phyloP scores from a whole-genome alignment of 2,797 vertebrate species.

The Bovichtus diacanthus region DNA sequence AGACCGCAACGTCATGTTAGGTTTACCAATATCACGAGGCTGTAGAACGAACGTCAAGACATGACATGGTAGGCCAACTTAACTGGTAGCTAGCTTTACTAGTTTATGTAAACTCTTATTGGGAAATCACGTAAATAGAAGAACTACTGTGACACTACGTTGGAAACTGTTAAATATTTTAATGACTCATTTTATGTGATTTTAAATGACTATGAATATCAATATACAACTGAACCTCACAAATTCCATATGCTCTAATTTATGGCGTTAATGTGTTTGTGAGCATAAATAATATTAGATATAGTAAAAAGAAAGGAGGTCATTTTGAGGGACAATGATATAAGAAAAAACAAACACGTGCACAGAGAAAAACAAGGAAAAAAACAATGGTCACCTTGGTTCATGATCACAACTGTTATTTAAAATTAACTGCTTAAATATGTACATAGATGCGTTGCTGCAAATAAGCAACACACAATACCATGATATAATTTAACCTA shows the following conservation, averaged over 20 bases:
- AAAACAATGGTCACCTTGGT: neutral
- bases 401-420: neutral
- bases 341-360: neutral
- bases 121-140: constrained; percentile 4
- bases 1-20: constrained; percentile 84
- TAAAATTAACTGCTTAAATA: neutral
- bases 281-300: neutral
- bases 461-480: neutral
- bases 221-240: neutral
- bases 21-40: constrained; percentile 87
- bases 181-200: neutral
- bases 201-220: constrained; percentile 6
- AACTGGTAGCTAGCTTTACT: constrained; percentile 76
- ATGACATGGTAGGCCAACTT: constrained; percentile 83
- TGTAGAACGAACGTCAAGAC: constrained; percentile 86
- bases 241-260: constrained; percentile 11
- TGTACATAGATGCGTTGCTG: neutral
- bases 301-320: neutral
- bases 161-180: neutral
- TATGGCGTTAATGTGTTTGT: constrained; percentile 1
- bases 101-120: constrained; percentile 69
- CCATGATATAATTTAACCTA: neutral
- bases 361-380: neutral
- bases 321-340: neutral
- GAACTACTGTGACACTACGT: neutral